Evolutionary conservation across 2,113 vertebrate species (phyloP), one percentile per base, ranked within the genome.

Genomic region (Porphyrio hochstetteri): DNA sequence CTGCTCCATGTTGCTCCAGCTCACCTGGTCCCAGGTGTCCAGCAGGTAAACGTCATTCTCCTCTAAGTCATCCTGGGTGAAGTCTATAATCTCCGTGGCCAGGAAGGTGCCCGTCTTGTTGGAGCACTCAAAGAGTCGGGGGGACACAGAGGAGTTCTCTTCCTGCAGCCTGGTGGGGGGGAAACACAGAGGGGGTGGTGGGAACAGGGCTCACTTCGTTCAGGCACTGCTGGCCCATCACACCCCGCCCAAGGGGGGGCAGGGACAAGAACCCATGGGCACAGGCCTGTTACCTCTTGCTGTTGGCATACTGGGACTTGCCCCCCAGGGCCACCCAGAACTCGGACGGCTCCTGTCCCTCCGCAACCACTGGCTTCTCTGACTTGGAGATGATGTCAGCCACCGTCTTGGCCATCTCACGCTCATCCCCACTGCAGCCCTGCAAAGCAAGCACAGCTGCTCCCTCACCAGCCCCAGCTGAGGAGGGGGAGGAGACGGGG

Each of bases 271-370:
- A 44, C 8, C 14, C 38, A 16, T 0, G 15, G 40, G 24, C 10
- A 21, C 21, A 31, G 46, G 27, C 53, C 46, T 23, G 15, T 52
- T 97, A 99, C 99, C 98, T 99, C 95, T 98, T 99, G 95, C 13
- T 88, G 96, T 57, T 98, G 96, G 98, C 97, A 7, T 99, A 99
- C 6, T 98, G 98, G 4, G 98, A 98, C 93, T 99, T 99, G 76
- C 99, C 99, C 0, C 99, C 99, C 36, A 99, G 94, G 14, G 98
- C 98, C 57, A 98, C 74, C 99, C 99, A 99, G 97, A 99, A 99
- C 64, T 98, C 98, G 3, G 97, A 74, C 3, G 99, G 98, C 78
- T 99, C 99, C 95, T 99, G 98, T n/a, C 99, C 98, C 89, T 99
- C 99, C 1, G 98, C 98, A 2, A 99, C 94, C 70, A 98, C 98